phyloP scores from a whole-genome alignment of 2,888 invertebrate genomes.

The Drosophila nr. perissopoda region DNA sequence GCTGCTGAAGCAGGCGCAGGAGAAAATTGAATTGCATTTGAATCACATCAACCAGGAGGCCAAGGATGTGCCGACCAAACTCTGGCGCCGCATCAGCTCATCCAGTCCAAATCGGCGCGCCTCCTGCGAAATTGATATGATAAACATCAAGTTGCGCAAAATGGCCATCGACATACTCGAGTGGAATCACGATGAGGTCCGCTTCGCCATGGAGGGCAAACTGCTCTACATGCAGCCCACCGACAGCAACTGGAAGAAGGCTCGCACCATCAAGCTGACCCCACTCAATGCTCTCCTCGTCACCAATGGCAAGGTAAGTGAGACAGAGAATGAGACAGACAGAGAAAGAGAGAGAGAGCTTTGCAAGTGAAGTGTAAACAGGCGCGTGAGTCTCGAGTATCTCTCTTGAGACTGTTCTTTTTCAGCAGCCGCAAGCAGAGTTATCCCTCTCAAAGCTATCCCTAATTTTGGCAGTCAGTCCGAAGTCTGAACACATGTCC shows the following conservation, averaged over 20 bases:
- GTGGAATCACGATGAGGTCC: constrained; percentile 97
- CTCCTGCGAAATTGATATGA: constrained; percentile 93
- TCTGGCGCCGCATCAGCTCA: constrained; percentile 95
- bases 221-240: constrained; percentile 94
- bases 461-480: not conserved
- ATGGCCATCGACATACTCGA: constrained; percentile 97
- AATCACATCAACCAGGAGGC: constrained; percentile 97
- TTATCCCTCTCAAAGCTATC: not conserved
- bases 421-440: not conserved
- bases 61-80: constrained; percentile 94
- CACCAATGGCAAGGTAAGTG: constrained; percentile 93
- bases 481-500: not conserved
- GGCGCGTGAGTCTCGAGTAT: constrained; percentile 13
- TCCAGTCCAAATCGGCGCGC: constrained; percentile 89
- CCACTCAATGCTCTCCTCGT: constrained; percentile 95
- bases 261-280: constrained; percentile 94
- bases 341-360: not conserved
- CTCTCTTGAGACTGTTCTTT: not conserved
- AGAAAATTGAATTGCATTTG: constrained; percentile 96
- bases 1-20: constrained; percentile 93
- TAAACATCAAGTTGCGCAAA: constrained; percentile 95
- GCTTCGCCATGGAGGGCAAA: constrained; percentile 95
- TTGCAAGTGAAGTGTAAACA: not conserved
- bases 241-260: constrained; percentile 95
- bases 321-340: not conserved